Evolutionary conservation across 2,113 vertebrate genomes (phyloP).

Genomic region (Anoura caudifer): DNA sequence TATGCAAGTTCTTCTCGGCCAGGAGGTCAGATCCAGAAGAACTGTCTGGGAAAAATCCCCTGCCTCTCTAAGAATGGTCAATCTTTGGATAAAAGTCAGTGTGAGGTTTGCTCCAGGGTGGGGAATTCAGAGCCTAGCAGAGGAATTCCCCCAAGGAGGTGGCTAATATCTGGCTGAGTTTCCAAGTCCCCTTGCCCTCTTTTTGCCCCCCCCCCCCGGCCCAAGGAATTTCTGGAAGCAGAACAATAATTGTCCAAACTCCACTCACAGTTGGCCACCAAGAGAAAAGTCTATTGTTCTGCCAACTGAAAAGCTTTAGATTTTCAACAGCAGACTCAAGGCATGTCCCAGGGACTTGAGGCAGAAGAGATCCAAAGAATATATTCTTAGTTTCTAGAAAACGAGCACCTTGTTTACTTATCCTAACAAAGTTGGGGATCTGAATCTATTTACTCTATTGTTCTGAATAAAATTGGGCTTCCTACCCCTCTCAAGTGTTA

Average conservation of each 20-base stretch:
- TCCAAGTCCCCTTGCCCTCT: neutral
- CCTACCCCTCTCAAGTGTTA: neutral
- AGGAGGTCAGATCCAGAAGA: neutral
- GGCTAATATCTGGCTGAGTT: conserved; percentile 5
- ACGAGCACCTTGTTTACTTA: neutral
- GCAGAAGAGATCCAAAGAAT: neutral
- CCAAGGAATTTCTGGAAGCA: conserved; percentile 46
- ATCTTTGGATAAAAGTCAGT: neutral
- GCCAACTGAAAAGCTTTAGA: conserved; percentile 21
- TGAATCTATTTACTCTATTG: neutral
- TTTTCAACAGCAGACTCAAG: conserved; percentile 15
- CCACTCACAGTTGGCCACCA: conserved; percentile 28
- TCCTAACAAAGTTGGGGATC: neutral
- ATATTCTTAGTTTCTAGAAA: conserved; percentile 42
- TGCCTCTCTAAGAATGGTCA: neutral
- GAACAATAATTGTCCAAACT: conserved; percentile 45
- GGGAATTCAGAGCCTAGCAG: neutral
- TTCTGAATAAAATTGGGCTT: neutral
- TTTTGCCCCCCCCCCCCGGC: neutral
- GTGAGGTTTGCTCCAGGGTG: neutral
- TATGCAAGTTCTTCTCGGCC: neutral
- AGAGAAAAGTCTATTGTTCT: conserved; percentile 4
- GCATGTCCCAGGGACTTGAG: neutral
- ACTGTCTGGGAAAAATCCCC: neutral
- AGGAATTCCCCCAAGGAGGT: neutral